A percentile compares a stretch with the other conserved stretches of the same genome.
Conservation (phyloP, 2,888 invertebrate genomes). For the Gerris lacustris region DNA sequence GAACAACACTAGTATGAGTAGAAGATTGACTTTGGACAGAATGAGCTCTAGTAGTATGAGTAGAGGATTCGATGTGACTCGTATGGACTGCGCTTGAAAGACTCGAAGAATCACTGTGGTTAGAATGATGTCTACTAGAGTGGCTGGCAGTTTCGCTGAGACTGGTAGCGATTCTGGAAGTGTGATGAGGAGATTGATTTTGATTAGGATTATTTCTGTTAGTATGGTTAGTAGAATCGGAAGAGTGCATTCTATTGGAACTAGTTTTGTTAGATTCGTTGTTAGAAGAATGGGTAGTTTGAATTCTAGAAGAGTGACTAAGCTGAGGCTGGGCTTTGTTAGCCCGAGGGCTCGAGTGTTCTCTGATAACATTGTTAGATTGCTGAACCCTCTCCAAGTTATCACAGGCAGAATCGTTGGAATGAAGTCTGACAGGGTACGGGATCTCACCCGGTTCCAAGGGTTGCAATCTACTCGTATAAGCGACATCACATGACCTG, state of each 20-base stretch:
- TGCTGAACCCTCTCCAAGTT: not conserved
- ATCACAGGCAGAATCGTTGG: not conserved
- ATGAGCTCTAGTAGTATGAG: not conserved
- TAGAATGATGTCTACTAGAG: not conserved
- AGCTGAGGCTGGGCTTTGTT: no score
- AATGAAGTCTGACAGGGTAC: not conserved
- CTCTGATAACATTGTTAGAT: no score
- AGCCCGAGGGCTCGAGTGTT: no score
- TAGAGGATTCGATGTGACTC: not conserved
- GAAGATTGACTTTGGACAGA: not conserved
- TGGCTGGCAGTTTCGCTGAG: not conserved
- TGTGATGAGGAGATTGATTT: not conserved
- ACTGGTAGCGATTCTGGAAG: not conserved
- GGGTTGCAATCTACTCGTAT: not conserved
- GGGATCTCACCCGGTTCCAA: not conserved
- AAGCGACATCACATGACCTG: no score
- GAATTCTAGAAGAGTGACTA: not conserved
- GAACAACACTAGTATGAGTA: not conserved
- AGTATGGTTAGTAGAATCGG: not conserved
- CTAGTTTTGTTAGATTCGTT: not conserved
- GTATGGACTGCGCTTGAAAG: not conserved
- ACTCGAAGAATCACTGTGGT: not conserved
- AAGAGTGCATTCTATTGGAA: not conserved
- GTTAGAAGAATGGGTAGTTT: not conserved
- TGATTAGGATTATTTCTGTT: not conserved